phyloP scores from a whole-genome alignment of 2,888 invertebrate species.

The Cetonia aurata region DNA sequence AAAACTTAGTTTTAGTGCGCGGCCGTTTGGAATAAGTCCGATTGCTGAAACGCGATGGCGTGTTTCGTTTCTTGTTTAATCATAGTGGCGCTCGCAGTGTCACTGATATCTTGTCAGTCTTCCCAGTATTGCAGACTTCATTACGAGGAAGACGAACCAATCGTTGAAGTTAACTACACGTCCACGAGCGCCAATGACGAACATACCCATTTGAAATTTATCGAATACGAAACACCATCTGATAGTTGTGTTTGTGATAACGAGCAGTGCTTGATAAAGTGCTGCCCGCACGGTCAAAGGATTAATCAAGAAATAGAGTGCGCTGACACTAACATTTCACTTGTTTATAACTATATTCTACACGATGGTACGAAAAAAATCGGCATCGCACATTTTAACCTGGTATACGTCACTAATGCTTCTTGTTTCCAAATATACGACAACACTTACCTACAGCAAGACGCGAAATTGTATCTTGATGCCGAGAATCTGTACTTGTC shows the following conservation, averaged over 20 bases:
- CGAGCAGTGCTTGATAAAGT: slow-evolving; percentile 15
- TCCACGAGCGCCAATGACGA: background rate
- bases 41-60: slow-evolving; percentile 6
- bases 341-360: background rate
- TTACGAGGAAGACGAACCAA: slow-evolving; percentile 1
- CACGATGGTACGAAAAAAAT: background rate
- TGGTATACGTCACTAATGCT: slow-evolving; percentile 10
- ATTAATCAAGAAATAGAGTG: background rate
- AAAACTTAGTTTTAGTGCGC: slow-evolving; percentile 32
- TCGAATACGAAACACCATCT: slow-evolving; percentile 8
- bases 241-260: slow-evolving; percentile 12
- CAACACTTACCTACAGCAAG: slow-evolving; percentile 19
- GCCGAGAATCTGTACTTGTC: background rate
- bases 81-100: background rate
- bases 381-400: background rate
- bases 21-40: slow-evolving; percentile 22
- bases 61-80: slow-evolving; percentile 4
- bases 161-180: background rate
- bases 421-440: slow-evolving; percentile 8
- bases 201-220: background rate
- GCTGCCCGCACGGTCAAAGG: slow-evolving; percentile 23
- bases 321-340: background rate
- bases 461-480: slow-evolving; percentile 5
- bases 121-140: slow-evolving; percentile 2
- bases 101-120: slow-evolving; percentile 15